Base-by-base conservation (phyloP, 2,113 vertebrate species). In the Astatotilapia flaviijosephi region DNA sequence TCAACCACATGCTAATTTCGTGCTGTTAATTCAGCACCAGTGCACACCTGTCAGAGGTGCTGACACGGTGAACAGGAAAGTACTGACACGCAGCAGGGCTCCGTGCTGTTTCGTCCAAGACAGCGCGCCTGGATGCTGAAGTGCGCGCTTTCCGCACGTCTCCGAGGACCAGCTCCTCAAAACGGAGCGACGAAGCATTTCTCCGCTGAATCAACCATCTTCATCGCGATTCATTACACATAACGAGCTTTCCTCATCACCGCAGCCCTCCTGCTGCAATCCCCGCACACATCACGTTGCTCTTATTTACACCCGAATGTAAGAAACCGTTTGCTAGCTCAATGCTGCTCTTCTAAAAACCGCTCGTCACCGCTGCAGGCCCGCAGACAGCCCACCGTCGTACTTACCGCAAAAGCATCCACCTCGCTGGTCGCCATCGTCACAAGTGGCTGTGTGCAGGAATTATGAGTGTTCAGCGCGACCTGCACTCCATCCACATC, bases 381-480 rank as follows among this genome's bases (percentile, higher is more conserved):
- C 83, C 7, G 56, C 86, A 58, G 56, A 75, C 85, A 33, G 37
- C 4, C n/a, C 3, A 68, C 35, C 40, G 65, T 54, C 80, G 8
- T 84, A 96, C 97, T 97, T 93, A 98, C 98, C 83, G 96, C 92
- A 92, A 96, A 95, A 85, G 96, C 96, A 83, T 97, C 97, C 88
- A 97, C 75, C 55, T 98, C 98, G 19, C 91, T 94, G 89, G 97
- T 96, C 88, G 97, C 98, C 98, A 99, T 99, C 89, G 94, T 96
- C 92, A 89, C 17, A 68, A 89, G 85, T 51, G 86, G 37, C 89
- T 79, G 84, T 81, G 91, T 51, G 45, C 58, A 51, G 89, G 81
- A 91, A 68, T 88, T 7, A 86, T 65, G 49, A 87, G 70, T 80
- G 77, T 94, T 93, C 95, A 89, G 90, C 88, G 85, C 88, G 94